Conservation (phyloP, 2,888 invertebrate genomes). For the Parochlus steinenii region DNA sequence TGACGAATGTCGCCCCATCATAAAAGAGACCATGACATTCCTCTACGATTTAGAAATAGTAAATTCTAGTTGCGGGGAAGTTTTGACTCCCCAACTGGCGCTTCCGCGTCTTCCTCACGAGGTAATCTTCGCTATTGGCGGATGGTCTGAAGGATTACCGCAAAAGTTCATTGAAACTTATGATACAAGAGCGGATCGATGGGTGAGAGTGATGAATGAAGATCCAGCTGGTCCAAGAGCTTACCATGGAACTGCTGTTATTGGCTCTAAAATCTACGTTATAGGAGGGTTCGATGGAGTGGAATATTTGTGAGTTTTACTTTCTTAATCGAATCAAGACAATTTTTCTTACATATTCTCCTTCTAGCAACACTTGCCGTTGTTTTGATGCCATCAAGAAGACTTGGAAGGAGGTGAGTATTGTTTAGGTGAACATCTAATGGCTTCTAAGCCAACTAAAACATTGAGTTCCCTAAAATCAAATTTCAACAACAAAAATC, state of each 20-base stretch:
- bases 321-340: neutral
- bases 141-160: constrained; percentile 47
- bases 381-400: constrained; percentile 76
- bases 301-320: constrained; percentile 36
- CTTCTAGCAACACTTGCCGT: constrained; percentile 68
- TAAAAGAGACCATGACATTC: constrained; percentile 81
- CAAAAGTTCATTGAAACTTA: constrained; percentile 65
- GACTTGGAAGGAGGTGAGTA: constrained; percentile 56
- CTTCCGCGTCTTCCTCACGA: constrained; percentile 74
- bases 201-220: constrained; percentile 52
- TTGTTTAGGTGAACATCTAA: neutral
- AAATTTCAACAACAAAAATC: neutral
- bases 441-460: neutral
- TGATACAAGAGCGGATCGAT: constrained; percentile 75
- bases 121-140: constrained; percentile 70
- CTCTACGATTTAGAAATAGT: constrained; percentile 86
- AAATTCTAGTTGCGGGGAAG: constrained; percentile 56
- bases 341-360: constrained; percentile 18
- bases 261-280: constrained; percentile 69
- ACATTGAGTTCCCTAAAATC: neutral
- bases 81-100: constrained; percentile 70
- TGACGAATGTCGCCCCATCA: constrained; percentile 69
- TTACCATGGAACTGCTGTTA: constrained; percentile 84
- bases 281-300: constrained; percentile 89
- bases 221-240: constrained; percentile 75